These are phyloP conservation scores for Aphrocallistes beatrix DNA, from an alignment of 37 sponge, comb jelly and placozoan species.

Conservation along the genomic window DNA sequence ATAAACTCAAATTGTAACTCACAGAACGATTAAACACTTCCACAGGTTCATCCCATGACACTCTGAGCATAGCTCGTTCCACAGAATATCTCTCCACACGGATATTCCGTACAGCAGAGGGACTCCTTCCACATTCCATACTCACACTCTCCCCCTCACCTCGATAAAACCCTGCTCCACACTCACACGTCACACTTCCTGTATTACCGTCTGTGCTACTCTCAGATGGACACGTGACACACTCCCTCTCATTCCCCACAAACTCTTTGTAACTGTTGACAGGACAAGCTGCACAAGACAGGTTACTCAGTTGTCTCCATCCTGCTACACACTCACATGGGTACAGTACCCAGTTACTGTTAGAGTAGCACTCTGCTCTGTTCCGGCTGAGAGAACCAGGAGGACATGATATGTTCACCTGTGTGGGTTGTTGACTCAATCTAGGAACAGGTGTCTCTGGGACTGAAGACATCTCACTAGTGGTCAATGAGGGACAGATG, in stretches of 20 bases:
- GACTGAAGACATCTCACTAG: not conserved
- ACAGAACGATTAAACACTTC: not conserved
- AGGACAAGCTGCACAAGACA: not conserved
- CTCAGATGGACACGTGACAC: not conserved
- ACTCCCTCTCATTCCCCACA: not conserved
- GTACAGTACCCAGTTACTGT: not conserved
- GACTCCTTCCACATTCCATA: not conserved
- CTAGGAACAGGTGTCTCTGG: not conserved
- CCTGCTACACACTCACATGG: not conserved
- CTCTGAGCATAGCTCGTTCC: no score
- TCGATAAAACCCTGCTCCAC: not conserved
- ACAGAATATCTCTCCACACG: not conserved
- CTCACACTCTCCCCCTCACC: conserved; percentile 9
- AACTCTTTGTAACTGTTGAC: not conserved
- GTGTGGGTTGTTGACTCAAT: not conserved
- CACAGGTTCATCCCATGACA: not conserved
- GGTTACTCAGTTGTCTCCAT: not conserved
- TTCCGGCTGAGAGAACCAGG: not conserved
- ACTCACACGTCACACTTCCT: not conserved
- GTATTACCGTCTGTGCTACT: not conserved
- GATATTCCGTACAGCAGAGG: not conserved
- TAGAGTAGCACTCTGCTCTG: not conserved
- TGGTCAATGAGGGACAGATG: not conserved
- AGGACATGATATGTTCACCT: not conserved
- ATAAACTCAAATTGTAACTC: not conserved